Evolutionary conservation across 2,888 invertebrate species (phyloP), one percentile per base, ranked within the genome.

Genomic region (Stenurella melanura): DNA sequence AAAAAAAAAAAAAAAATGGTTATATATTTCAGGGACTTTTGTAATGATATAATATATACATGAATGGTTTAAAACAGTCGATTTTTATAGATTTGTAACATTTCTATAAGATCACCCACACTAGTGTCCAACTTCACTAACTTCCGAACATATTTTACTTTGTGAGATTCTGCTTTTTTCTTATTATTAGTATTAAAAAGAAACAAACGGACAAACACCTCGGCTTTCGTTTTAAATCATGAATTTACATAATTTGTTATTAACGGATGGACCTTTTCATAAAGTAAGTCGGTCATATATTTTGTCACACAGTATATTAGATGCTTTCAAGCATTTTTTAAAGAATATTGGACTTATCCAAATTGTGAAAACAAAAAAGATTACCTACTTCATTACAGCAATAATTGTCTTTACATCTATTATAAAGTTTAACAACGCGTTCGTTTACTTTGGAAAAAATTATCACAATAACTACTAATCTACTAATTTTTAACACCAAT

Each of bases 11-110:
- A 57, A 42, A 18, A 19, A 12, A 18, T 26, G 42, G 38, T 42
- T 56, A 54, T 30, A 18, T n/a, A 58, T 60, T 21, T 42, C 64
- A 64, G 50, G 42, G 64, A 54, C 58, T 64, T 58, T 38, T 68
- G 34, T 60, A 76, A 77, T 73, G 70, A 78, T 74, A 78, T 50
- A 57, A 74, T 79, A 80, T 80, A 73, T 81, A 82, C 81, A 81
- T 74, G 76, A 80, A 77, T 78, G 78, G 74, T 75, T 78, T 75
- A 78, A 78, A 81, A 81, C 80, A 81, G 81, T 80, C 81, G 76
- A 50, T 77, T 80, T 69, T 78, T 76, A 50, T 61, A 9, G 26
- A 63, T 60, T 54, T 42, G 30, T 58, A 72, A 75, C 64, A 69
- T 64, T 72, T 74, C 71, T 77, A 72, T 77, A 76, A 77, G 75